phyloP scores from a whole-genome alignment of 2,113 vertebrate species.

The Falco punctatus region DNA sequence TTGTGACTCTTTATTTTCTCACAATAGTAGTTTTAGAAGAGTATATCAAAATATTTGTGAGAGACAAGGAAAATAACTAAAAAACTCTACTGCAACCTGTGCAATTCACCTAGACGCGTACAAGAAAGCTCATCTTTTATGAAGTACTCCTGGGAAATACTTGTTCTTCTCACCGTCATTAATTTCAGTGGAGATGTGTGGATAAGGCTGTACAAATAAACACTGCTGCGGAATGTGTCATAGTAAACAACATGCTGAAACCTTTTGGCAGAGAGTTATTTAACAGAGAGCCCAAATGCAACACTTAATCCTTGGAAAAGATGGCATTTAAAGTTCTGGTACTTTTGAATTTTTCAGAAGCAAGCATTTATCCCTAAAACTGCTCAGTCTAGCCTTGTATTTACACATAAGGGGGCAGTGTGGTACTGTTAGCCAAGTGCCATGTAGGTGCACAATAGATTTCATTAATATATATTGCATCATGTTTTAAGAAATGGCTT shows the following conservation, averaged over 20 bases:
- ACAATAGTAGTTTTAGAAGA: background rate
- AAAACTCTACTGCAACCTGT: background rate
- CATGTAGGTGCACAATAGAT: background rate
- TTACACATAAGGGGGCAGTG: slow-evolving; percentile 80
- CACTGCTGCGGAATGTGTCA: background rate
- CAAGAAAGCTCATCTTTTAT: background rate
- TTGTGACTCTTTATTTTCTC: background rate
- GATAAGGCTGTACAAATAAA: background rate
- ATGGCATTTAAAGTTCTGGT: slow-evolving; percentile 26
- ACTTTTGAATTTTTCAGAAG: slow-evolving; percentile 29
- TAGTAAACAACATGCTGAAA: slow-evolving; percentile 30
- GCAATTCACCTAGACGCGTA: background rate
- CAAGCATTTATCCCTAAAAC: slow-evolving; percentile 59
- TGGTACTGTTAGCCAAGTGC: slow-evolving; percentile 67
- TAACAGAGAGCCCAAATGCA: background rate
- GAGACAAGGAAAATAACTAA: background rate
- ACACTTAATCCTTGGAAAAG: background rate
- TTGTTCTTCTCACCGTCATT: background rate
- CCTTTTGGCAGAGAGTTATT: slow-evolving; percentile 35
- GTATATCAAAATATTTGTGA: background rate
- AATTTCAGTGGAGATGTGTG: background rate
- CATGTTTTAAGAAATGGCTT: slow-evolving; percentile 47
- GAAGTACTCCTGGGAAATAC: background rate
- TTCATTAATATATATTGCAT: slow-evolving; percentile 49
- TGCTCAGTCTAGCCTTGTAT: slow-evolving; percentile 20